phyloP scores from a whole-genome alignment of 2,113 vertebrate genomes.

The Cavia porcellus region DNA sequence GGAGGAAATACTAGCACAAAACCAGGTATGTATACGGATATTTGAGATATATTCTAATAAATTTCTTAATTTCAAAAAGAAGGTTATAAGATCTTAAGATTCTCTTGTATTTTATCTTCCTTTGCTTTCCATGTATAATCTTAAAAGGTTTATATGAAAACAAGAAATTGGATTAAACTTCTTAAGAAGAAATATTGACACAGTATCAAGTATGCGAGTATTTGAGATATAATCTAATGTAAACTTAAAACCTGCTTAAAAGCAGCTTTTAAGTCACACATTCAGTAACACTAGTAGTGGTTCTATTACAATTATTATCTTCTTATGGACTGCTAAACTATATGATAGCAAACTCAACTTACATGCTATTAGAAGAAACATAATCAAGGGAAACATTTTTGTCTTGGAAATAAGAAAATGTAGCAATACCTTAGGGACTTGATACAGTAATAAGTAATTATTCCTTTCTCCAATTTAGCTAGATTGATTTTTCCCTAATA shows the following conservation, averaged over 20 bases:
- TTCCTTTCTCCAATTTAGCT: neutral
- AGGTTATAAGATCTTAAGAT: conserved; percentile 61
- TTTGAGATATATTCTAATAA: neutral
- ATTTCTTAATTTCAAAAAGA: conserved; percentile 33
- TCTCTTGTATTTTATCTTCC: conserved; percentile 19
- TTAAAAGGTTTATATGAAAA: neutral
- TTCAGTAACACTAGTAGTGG: neutral
- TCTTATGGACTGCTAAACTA: neutral
- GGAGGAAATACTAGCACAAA: neutral
- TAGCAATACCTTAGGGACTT: neutral
- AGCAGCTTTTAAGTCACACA: neutral
- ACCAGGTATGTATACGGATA: conserved; percentile 48
- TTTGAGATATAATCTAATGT: neutral
- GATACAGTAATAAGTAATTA: conserved; percentile 10
- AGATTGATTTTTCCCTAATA: neutral
- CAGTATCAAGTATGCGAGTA: conserved; percentile 26
- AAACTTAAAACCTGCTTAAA: neutral
- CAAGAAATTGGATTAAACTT: neutral
- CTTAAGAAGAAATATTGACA: neutral
- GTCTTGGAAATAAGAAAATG: conserved; percentile 33
- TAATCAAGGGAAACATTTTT: neutral
- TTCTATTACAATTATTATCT: conserved; percentile 23
- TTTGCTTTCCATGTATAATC: conserved; percentile 4
- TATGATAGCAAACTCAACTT: neutral
- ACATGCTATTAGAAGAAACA: neutral